Percentiles rank a stretch among this genome's conserved stretches.
phyloP scores from a whole-genome alignment of 2,113 vertebrate genomes.

The Epinephelus lanceolatus region DNA sequence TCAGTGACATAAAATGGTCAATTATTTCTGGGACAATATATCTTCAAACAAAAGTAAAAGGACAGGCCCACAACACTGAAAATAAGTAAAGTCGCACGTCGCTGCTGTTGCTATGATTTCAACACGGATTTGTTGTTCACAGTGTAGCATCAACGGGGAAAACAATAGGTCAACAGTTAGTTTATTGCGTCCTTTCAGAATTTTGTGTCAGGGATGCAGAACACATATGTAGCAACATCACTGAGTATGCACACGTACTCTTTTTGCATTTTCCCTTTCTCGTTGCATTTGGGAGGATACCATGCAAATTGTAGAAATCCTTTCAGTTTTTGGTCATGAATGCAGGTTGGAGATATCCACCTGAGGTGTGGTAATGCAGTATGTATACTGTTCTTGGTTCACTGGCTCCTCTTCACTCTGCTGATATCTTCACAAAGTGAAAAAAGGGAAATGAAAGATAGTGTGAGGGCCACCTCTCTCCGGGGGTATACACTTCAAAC shows the following conservation, averaged over 20 bases:
- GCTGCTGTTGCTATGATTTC: too few species aligned
- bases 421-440: conserved; percentile 43
- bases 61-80: too few species aligned
- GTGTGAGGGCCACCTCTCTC: conserved; percentile 35
- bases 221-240: too few species aligned
- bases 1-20: too few species aligned
- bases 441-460: conserved; percentile 38
- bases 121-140: too few species aligned
- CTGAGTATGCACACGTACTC: neutral
- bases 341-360: conserved; percentile 13
- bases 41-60: too few species aligned
- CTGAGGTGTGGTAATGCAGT: conserved; percentile 16
- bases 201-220: too few species aligned
- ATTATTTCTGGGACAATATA: too few species aligned
- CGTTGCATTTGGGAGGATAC: neutral
- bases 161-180: too few species aligned
- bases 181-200: too few species aligned
- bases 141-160: too few species aligned
- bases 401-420: neutral
- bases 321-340: neutral
- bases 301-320: neutral
- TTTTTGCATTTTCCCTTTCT: neutral
- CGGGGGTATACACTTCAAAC: conserved; percentile 66
- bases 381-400: conserved; percentile 23
- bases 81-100: too few species aligned